Evolutionary conservation across 2,888 invertebrate species (phyloP).

Genomic region (Nomada ruficornis): DNA sequence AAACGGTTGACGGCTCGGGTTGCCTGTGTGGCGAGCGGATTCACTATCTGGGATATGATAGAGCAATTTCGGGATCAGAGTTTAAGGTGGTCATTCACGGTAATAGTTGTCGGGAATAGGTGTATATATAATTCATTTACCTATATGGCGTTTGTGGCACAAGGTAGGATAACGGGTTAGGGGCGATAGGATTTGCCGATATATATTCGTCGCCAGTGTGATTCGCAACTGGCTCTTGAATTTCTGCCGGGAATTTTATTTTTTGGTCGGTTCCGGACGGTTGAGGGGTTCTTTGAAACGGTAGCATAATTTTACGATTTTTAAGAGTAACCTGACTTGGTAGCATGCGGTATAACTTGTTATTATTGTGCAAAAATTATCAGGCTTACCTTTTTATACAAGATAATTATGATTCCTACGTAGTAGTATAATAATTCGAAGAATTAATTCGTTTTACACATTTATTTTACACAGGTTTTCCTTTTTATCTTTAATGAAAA

Average conservation of each 20-base stretch:
- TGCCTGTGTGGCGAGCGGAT: background rate
- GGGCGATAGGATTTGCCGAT: no score
- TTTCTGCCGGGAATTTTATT: background rate
- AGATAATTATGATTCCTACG: background rate
- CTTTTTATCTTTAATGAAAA: background rate
- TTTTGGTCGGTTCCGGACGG: background rate
- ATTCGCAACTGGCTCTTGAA: no score
- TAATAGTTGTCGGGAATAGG: no score
- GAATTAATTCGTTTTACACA: background rate
- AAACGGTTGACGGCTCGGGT: background rate
- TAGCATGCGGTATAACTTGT: background rate
- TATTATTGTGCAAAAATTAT: background rate
- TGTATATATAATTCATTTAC: no score
- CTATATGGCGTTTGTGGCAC: no score
- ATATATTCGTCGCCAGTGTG: no score
- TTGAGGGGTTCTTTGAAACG: background rate
- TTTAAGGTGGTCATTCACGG: no score
- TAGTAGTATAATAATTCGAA: constrained; percentile 2
- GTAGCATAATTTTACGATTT: background rate
- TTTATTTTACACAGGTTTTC: background rate
- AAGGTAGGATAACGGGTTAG: no score
- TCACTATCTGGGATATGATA: background rate
- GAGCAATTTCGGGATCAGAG: constrained; percentile 4
- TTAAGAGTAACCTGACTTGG: background rate
- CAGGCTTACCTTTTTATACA: background rate